phyloP scores from a whole-genome alignment of 2,113 vertebrate genomes.

The Pterocles gutturalis region DNA sequence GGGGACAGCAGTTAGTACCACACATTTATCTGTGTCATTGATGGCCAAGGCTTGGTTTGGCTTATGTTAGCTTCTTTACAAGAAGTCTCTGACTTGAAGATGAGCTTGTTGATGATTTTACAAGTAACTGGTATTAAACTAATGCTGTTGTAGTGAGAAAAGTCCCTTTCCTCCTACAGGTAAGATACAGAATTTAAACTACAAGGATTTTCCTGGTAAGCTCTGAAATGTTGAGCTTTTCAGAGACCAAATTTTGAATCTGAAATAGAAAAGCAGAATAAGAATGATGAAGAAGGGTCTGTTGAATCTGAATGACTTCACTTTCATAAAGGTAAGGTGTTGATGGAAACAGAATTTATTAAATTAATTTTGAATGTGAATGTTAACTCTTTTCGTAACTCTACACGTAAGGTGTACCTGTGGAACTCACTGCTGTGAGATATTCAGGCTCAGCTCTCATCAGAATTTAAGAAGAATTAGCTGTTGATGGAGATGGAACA shows the following conservation, averaged over 20 bases:
- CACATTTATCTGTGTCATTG: background rate
- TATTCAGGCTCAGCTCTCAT: background rate
- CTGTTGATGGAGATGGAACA: background rate
- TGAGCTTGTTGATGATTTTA: background rate
- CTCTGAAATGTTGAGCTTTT: background rate
- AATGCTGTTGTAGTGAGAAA: background rate
- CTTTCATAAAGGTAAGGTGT: background rate
- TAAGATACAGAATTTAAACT: background rate
- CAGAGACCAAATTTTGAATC: background rate
- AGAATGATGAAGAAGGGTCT: background rate
- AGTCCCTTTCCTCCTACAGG: background rate
- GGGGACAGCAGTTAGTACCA: background rate
- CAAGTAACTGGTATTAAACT: background rate
- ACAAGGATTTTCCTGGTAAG: background rate
- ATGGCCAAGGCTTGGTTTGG: background rate
- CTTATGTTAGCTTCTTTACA: background rate
- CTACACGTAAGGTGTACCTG: background rate
- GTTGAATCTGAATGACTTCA: background rate
- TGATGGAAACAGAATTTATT: background rate
- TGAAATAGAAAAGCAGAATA: background rate
- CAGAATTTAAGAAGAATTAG: conserved; percentile 17
- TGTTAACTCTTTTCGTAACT: background rate
- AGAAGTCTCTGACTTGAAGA: background rate
- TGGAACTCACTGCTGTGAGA: background rate
- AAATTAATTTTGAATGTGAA: background rate